Conservation (phyloP, 2,797 vertebrate species). For the Chromobotia macracanthus region DNA sequence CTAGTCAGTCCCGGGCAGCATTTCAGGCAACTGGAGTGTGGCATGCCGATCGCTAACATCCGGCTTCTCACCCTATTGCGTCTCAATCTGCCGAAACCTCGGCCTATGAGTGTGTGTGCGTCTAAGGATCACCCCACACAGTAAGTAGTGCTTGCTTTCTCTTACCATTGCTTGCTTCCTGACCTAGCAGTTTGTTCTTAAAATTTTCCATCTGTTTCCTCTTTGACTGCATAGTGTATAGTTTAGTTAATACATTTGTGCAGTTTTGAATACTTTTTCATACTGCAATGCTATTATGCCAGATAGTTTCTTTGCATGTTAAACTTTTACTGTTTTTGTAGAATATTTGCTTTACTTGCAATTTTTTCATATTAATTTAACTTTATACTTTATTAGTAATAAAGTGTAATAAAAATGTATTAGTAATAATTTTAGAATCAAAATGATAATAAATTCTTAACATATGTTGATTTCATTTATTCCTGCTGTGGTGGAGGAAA, state of each 20-base stretch:
- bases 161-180: conserved; percentile 68
- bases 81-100: conserved; percentile 88
- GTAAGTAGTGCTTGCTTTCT: conserved; percentile 91
- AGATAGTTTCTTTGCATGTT: conserved; percentile 39
- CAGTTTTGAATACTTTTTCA: conserved; percentile 33
- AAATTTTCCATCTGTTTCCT: conserved; percentile 52
- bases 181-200: conserved; percentile 45
- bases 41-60: conserved; percentile 98
- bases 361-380: conserved; percentile 54
- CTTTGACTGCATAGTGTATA: conserved; percentile 44
- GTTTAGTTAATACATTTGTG: neutral
- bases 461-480: no score
- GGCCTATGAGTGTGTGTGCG: conserved; percentile 82
- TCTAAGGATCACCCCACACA: conserved; percentile 77
- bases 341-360: conserved; percentile 54
- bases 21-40: conserved; percentile 67
- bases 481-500: conserved; percentile 45
- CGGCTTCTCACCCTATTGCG: conserved; percentile 93
- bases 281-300: conserved; percentile 43
- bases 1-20: conserved; percentile 60
- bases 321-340: conserved; percentile 71
- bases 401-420: neutral
- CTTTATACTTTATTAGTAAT: conserved; percentile 2
- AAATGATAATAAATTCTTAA: neutral
- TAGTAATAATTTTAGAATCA: no score